Evolutionary conservation across 2,113 vertebrate genomes (phyloP).

Genomic region (Oxyura jamaicensis): DNA sequence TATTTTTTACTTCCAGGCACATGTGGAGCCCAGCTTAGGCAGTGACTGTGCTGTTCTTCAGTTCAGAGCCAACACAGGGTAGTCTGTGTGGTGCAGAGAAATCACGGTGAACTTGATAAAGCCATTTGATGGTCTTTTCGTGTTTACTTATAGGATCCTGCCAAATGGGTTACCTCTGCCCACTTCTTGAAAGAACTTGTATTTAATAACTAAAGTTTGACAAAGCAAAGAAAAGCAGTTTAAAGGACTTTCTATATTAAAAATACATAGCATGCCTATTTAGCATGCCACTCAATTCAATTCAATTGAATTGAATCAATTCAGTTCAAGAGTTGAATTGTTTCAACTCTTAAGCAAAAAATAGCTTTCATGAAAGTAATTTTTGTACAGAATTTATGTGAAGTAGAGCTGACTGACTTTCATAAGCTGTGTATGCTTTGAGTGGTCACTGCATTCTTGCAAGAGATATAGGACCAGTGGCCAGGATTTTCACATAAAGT

Average conservation of each 20-base stretch:
- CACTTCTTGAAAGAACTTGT: neutral
- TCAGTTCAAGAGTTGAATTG: no score
- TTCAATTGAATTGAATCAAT: no score
- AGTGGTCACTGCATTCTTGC: neutral
- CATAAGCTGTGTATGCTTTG: neutral
- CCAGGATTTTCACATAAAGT: neutral
- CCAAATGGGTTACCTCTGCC: neutral
- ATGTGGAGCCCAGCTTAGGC: neutral
- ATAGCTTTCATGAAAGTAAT: neutral
- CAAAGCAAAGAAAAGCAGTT: neutral
- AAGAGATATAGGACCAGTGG: neutral
- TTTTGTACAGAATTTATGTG: neutral
- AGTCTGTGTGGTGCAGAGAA: neutral
- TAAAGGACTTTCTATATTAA: neutral
- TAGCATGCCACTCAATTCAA: no score
- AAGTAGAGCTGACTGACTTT: neutral
- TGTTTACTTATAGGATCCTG: neutral
- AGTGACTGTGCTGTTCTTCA: neutral
- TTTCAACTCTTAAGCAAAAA: neutral
- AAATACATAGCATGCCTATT: neutral
- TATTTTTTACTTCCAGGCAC: neutral
- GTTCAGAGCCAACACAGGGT: neutral
- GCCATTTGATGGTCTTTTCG: neutral
- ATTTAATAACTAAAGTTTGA: neutral
- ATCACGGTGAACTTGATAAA: neutral